Evolutionary conservation across 2,797 vertebrate genomes (phyloP), one percentile per base, ranked within the genome.

Genomic region (Pseudotriccus pelzelni): DNA sequence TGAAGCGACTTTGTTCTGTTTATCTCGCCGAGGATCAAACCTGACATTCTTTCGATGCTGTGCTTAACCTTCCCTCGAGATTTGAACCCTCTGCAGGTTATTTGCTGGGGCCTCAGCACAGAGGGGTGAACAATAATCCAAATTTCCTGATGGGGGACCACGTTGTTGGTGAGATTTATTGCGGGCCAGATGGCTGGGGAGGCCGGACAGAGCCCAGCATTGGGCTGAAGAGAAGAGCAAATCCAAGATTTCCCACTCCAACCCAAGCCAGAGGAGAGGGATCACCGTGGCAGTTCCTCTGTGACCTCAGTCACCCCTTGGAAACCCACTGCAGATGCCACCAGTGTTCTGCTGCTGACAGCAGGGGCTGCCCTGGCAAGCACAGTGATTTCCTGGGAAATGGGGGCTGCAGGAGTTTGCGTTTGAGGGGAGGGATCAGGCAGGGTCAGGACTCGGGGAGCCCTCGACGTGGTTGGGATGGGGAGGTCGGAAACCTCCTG

Each of bases 341-440:
- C 96, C 94, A 93, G 70, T 93, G 95, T 95, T 90, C 90, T 87
- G 64, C 67, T 89, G 95, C 87, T 94, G 93, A 89, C 89, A 87
- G 58, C 13, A 55, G 28, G 46, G 4, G 14, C 32, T 76, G 64
- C 53, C 50, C 41, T 78, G 69, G 78, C 86, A 80, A 43, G 55
- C 78, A 19, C 43, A 47, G 27, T 39, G 60, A 79, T 75, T 66
- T 46, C 78, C 72, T 55, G 55, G 16, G 75, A 87, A 52, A 62
- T 16, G 78, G 80, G 32, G 64, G 34, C 39, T 91, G 76, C 79
- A 90, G 64, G 39, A 70, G 52, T 87, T 84, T 43, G 62, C 23
- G 50, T 60, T 58, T 60, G 27, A 75, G 12, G 5, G 56, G 24
- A 64, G 12, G 12, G 46, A 13, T 4, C 63, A 66, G 59, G 74